Conservation (phyloP, 1,140 invertebrate species). For the Drosophila orosa region DNA sequence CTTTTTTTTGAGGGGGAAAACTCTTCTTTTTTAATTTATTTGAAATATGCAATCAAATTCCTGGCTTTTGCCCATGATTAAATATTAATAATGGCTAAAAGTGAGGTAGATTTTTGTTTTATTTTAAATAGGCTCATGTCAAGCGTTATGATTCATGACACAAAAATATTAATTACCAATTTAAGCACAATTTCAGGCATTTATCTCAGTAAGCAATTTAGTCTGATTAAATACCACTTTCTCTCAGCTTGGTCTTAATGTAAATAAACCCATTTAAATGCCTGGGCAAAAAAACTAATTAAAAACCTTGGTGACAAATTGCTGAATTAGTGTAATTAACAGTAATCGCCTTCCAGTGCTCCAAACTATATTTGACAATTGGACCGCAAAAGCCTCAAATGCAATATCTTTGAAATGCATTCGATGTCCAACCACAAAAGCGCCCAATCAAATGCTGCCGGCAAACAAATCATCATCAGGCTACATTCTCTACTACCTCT, state of each 20-base stretch:
- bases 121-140: background rate
- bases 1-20: background rate
- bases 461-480: slow-evolving; percentile 37
- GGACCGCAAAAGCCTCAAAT: slow-evolving; percentile 32
- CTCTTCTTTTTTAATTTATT: background rate
- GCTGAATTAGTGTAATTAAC: slow-evolving; percentile 17
- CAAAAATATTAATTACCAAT: background rate
- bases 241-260: background rate
- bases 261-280: background rate
- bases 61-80: background rate
- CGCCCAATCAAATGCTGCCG: slow-evolving; percentile 25
- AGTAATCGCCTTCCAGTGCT: slow-evolving; percentile 5
- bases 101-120: background rate
- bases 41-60: background rate
- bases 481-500: no score
- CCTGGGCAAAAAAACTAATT: background rate
- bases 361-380: slow-evolving; percentile 16
- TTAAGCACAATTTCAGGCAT: background rate
- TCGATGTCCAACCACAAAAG: slow-evolving; percentile 29
- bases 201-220: background rate
- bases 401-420: slow-evolving; percentile 28
- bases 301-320: background rate
- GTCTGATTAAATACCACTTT: no score
- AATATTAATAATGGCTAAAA: background rate
- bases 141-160: background rate